Evolutionary conservation across 2,113 vertebrate species (phyloP).

Genomic region (Psammodynastes pulverulentus): DNA sequence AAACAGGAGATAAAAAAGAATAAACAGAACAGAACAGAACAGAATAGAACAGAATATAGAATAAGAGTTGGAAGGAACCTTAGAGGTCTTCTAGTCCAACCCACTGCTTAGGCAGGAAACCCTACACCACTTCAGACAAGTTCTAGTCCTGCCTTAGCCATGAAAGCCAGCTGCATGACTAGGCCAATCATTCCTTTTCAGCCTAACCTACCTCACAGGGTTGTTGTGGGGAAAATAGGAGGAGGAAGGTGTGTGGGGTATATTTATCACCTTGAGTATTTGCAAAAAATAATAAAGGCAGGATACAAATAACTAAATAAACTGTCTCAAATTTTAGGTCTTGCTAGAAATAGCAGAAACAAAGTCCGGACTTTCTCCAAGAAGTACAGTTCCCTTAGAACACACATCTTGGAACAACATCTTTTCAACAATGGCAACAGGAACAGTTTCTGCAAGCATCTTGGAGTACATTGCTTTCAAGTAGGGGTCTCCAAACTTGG

Average conservation of each 20-base stretch:
- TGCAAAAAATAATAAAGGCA: background rate
- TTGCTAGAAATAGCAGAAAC: background rate
- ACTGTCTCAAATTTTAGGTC: background rate
- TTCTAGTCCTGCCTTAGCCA: background rate
- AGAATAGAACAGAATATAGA: too few relatives aligned
- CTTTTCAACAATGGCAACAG: background rate
- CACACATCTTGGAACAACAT: background rate
- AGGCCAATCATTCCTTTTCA: background rate
- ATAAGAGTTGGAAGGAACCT: too few relatives aligned
- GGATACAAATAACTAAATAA: background rate
- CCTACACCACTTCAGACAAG: too few relatives aligned
- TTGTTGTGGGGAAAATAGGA: background rate
- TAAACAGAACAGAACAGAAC: too few relatives aligned
- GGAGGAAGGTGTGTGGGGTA: background rate
- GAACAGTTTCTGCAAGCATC: background rate
- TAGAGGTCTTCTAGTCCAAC: too few relatives aligned
- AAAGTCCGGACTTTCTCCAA: background rate
- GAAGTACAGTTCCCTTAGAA: background rate
- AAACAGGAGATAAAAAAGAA: too few relatives aligned
- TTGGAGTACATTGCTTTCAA: background rate
- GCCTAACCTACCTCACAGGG: background rate
- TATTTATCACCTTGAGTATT: background rate
- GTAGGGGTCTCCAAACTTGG: too few relatives aligned
- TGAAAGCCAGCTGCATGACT: background rate
- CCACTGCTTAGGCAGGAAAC: too few relatives aligned